These are phyloP conservation scores for Amblyornis subalaris DNA, from an alignment of 2,113 vertebrate species.

Conservation along the genomic window DNA sequence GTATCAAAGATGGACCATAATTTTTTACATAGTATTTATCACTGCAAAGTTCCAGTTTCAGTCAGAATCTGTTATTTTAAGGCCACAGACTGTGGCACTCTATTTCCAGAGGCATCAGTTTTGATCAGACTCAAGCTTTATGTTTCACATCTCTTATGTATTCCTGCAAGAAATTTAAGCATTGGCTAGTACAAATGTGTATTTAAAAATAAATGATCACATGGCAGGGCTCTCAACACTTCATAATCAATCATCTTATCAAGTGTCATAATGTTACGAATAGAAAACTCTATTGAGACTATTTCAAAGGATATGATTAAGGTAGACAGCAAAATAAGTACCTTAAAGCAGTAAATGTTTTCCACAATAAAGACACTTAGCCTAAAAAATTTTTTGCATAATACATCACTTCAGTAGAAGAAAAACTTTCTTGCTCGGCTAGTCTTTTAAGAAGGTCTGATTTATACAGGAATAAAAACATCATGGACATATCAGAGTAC, in stretches of 20 bases:
- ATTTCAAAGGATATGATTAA: conserved; percentile 51
- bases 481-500: background rate
- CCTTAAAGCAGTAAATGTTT: conserved; percentile 29
- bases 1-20: background rate
- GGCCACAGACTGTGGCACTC: conserved; percentile 7
- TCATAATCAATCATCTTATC: conserved; percentile 56
- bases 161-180: conserved; percentile 24
- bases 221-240: conserved; percentile 35
- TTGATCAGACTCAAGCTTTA: conserved; percentile 44
- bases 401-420: background rate
- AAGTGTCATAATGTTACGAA: conserved; percentile 44
- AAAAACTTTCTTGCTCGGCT: background rate
- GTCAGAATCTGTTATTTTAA: conserved; percentile 52
- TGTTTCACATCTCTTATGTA: conserved; percentile 9
- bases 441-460: background rate
- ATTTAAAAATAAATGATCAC: conserved; percentile 65
- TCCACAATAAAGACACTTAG: conserved; percentile 40
- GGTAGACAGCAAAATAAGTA: conserved; percentile 44
- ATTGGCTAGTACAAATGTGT: conserved; percentile 43
- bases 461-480: background rate
- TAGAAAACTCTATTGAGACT: conserved; percentile 50
- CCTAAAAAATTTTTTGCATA: conserved; percentile 11
- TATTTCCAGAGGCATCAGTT: conserved; percentile 54
- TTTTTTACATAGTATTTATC: conserved; percentile 44
- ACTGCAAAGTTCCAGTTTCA: conserved; percentile 48